Evolutionary conservation across 2,113 vertebrate genomes (phyloP).

Genomic region (Saguinus midas): DNA sequence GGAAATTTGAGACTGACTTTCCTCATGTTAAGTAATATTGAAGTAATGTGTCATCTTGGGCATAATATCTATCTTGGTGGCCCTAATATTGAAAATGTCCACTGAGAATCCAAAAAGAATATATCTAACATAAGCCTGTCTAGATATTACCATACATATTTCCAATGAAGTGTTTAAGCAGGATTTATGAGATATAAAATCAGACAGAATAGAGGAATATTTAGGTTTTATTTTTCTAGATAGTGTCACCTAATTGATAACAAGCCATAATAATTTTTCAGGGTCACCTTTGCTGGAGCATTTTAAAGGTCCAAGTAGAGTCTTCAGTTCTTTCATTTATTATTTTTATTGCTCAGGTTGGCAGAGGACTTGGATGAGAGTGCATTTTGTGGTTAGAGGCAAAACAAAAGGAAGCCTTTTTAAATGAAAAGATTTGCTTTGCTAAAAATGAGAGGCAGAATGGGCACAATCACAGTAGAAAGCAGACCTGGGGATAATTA

Average conservation of each 20-base stretch:
- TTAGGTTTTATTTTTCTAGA: slow-evolving; percentile 62
- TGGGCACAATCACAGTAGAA: not conserved
- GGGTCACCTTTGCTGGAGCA: slow-evolving; percentile 64
- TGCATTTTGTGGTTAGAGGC: not conserved
- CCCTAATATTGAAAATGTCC: slow-evolving; percentile 45
- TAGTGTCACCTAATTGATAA: slow-evolving; percentile 67
- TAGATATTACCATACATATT: slow-evolving; percentile 51
- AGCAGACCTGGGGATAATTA: not conserved
- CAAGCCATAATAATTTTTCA: slow-evolving; percentile 48
- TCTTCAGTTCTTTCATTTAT: slow-evolving; percentile 26
- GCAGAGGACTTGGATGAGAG: not conserved
- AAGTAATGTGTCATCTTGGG: slow-evolving; percentile 44
- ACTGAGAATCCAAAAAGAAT: slow-evolving; percentile 46
- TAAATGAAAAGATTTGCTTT: slow-evolving; percentile 1
- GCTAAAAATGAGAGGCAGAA: not conserved
- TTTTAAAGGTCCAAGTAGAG: slow-evolving; percentile 47
- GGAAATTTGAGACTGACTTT: slow-evolving; percentile 18
- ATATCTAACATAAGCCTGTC: not conserved
- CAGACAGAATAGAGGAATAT: slow-evolving; percentile 45
- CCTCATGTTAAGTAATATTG: slow-evolving; percentile 7
- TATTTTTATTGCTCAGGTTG: slow-evolving; percentile 56
- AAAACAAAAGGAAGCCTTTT: slow-evolving; percentile 24
- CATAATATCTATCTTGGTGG: slow-evolving; percentile 41
- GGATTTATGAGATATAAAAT: slow-evolving; percentile 69
- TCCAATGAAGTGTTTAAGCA: slow-evolving; percentile 46